phyloP scores from a whole-genome alignment of 2,797 vertebrate species.

The Lepidocolaptes lacrymiger region DNA sequence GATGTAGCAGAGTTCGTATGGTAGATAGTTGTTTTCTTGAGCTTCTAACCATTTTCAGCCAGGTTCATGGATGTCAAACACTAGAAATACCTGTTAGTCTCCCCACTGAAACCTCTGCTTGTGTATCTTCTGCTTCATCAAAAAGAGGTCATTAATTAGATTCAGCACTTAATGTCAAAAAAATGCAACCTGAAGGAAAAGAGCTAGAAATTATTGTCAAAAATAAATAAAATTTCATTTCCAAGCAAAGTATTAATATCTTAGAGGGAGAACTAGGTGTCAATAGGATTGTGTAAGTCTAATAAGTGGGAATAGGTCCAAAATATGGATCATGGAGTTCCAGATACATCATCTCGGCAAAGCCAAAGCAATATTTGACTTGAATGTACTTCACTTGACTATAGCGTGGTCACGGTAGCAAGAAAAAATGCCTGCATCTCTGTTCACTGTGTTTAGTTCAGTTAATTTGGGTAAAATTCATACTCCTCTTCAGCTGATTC shows the following conservation, averaged over 20 bases:
- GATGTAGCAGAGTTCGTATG: not conserved
- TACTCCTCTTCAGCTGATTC: not conserved
- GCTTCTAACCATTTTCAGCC: not conserved
- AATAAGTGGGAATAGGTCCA: not conserved
- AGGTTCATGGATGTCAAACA: not conserved
- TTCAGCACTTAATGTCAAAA: not conserved
- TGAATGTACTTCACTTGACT: not conserved
- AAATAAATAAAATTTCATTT: not conserved
- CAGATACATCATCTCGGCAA: not conserved
- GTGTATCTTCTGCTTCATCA: not conserved
- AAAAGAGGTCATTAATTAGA: not conserved
- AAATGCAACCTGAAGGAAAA: not conserved
- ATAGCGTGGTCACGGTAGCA: not conserved
- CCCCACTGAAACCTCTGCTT: not conserved
- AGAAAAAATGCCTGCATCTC: rapidly evolving
- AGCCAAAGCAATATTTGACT: not conserved
- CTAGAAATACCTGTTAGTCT: not conserved
- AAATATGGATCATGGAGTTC: not conserved
- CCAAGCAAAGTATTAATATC: not conserved
- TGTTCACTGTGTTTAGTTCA: not conserved
- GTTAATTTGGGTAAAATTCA: not conserved
- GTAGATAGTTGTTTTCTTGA: not conserved
- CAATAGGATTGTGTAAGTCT: not conserved
- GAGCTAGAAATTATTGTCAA: not conserved
- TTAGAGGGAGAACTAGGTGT: not conserved